Evolutionary conservation across 2,113 vertebrate genomes (phyloP).

Genomic region (Nycticryphes semicollaris): DNA sequence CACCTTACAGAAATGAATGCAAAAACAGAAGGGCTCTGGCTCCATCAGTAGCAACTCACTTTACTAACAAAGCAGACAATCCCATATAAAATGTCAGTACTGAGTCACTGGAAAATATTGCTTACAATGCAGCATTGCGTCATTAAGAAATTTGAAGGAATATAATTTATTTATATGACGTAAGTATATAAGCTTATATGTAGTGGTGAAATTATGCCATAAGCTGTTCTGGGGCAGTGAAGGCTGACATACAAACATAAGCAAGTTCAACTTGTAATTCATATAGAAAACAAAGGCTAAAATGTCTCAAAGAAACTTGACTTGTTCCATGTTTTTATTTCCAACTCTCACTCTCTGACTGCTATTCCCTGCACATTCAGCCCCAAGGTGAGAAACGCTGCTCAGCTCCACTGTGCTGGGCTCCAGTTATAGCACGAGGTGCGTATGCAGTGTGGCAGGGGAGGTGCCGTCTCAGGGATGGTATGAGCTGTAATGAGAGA

Average conservation of each 20-base stretch:
- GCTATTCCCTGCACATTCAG: background rate
- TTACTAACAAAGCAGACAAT: background rate
- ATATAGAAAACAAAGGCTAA: background rate
- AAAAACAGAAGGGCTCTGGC: background rate
- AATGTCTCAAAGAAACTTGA: background rate
- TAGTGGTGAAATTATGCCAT: background rate
- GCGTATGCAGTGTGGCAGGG: rapidly evolving
- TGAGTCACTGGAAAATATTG: background rate
- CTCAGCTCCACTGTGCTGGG: background rate
- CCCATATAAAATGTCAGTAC: background rate
- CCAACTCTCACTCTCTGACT: rapidly evolving
- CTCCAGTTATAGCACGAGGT: background rate
- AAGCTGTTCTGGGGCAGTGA: background rate
- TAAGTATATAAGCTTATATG: background rate
- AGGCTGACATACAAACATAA: background rate
- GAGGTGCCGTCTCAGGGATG: rapidly evolving
- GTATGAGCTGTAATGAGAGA: rapidly evolving
- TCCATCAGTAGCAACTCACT: background rate
- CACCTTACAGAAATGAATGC: background rate
- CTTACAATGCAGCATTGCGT: background rate
- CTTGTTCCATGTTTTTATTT: background rate
- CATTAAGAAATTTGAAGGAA: background rate
- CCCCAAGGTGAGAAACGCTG: background rate
- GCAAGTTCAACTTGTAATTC: background rate
- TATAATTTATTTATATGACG: background rate